phyloP scores from a whole-genome alignment of 2,888 invertebrate species.

The Ommatoiulus sabulosus region DNA sequence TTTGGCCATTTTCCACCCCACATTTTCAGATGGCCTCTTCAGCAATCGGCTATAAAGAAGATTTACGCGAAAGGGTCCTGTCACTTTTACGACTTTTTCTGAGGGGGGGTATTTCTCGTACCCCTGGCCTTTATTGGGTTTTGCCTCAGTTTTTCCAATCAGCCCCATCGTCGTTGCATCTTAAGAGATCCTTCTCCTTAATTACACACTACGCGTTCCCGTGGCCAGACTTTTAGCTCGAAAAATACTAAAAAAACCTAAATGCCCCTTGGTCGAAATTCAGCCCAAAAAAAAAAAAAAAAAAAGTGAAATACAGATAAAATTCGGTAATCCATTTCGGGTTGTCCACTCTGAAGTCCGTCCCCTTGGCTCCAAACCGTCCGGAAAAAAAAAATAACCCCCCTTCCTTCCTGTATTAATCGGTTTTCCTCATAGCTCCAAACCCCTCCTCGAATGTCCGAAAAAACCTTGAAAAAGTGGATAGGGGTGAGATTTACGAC shows the following conservation, averaged over 20 bases:
- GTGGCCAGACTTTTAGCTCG: too few relatives aligned
- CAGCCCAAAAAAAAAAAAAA: neutral
- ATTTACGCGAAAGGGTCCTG: conserved; percentile 58
- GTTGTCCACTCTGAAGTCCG: neutral
- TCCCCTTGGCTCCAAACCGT: conserved; percentile 16
- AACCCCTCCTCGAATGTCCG: too few relatives aligned
- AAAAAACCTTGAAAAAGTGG: neutral
- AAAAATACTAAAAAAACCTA: neutral
- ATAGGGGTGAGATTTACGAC: neutral
- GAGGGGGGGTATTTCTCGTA: conserved; percentile 53
- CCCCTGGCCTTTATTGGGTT: conserved; percentile 56
- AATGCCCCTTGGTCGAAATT: neutral
- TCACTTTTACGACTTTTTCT: conserved; percentile 56
- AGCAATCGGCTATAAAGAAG: conserved; percentile 57
- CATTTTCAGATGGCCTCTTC: conserved; percentile 57
- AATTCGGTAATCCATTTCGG: conserved; percentile 7
- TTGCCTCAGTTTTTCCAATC: conserved; percentile 37
- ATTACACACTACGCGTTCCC: neutral
- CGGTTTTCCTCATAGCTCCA: neutral
- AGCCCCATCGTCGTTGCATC: neutral
- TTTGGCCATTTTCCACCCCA: conserved; percentile 15
- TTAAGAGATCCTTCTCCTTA: conserved; percentile 24
- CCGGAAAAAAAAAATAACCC: neutral
- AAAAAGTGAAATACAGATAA: neutral
- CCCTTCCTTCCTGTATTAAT: conserved; percentile 29